A percentile compares a stretch with the other conserved stretches of the same genome.
phyloP scores from a whole-genome alignment of 2,113 vertebrate species.

The Paramisgurnus dabryanus region DNA sequence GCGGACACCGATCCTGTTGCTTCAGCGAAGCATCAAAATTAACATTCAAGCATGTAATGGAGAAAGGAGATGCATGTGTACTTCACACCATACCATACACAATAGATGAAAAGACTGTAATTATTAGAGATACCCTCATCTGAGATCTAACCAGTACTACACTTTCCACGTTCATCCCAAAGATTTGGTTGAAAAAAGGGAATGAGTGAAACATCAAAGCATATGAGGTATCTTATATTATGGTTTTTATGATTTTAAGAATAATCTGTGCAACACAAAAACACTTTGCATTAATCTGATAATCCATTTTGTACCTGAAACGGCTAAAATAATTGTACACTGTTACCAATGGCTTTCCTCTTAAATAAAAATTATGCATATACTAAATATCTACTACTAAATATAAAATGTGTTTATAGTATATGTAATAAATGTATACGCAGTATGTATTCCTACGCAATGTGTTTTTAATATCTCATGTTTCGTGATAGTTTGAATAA shows the following conservation, averaged over 20 bases:
- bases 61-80: constrained; percentile 4
- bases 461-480: too few species aligned
- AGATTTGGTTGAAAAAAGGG: background rate
- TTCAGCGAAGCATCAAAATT: constrained; percentile 26
- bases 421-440: too few species aligned
- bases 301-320: constrained; percentile 2
- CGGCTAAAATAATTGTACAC: constrained; percentile 16
- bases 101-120: constrained; percentile 33
- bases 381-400: background rate
- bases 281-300: background rate
- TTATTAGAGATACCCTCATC: background rate
- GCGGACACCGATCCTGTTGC: constrained; percentile 12
- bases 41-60: constrained; percentile 19
- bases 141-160: background rate
- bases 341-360: background rate
- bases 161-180: background rate
- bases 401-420: too few species aligned
- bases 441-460: too few species aligned
- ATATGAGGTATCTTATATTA: too few species aligned
- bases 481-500: too few species aligned
- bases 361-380: background rate
- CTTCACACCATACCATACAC: background rate
- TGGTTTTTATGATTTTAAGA: background rate
- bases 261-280: background rate
- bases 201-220: background rate